Evolutionary conservation across 2,888 invertebrate species (phyloP).

Genomic region (Xiphydria camelus): DNA sequence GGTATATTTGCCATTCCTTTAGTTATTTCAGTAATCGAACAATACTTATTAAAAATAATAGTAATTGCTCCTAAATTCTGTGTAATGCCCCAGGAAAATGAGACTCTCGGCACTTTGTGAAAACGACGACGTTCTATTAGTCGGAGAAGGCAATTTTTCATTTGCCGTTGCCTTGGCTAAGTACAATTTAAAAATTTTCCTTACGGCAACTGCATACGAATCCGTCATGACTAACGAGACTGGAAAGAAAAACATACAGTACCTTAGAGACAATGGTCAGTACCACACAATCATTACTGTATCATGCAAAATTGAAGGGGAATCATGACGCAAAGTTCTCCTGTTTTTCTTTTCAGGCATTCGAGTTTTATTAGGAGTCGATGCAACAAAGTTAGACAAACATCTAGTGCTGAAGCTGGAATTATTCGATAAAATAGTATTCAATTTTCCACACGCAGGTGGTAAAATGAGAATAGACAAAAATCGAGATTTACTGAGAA

Average conservation of each 20-base stretch:
- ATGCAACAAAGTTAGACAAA: slow-evolving; percentile 59
- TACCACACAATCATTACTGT: slow-evolving; percentile 19
- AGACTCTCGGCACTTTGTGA: slow-evolving; percentile 37
- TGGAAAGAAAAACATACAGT: slow-evolving; percentile 43
- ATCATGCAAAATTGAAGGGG: no score
- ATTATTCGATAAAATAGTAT: slow-evolving; percentile 60
- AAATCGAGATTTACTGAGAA: slow-evolving; percentile 60
- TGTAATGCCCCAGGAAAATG: slow-evolving; percentile 35
- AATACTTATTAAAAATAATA: no score
- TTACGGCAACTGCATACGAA: slow-evolving; percentile 57
- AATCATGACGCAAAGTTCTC: no score
- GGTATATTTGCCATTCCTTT: no score
- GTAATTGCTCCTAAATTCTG: no score
- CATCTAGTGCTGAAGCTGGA: slow-evolving; percentile 36
- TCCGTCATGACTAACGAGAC: slow-evolving; percentile 37
- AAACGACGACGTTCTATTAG: slow-evolving; percentile 53
- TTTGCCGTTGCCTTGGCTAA: slow-evolving; percentile 56
- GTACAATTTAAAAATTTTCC: slow-evolving; percentile 38
- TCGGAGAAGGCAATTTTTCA: slow-evolving; percentile 65
- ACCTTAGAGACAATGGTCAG: slow-evolving; percentile 46
- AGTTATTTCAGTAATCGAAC: no score
- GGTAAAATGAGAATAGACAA: slow-evolving; percentile 65
- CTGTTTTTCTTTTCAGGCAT: slow-evolving; percentile 56
- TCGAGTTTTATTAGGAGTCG: slow-evolving; percentile 57
- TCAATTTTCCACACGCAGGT: slow-evolving; percentile 67